phyloP scores from a whole-genome alignment of 2,888 invertebrate species.

The Lepidochrysops patricia region DNA sequence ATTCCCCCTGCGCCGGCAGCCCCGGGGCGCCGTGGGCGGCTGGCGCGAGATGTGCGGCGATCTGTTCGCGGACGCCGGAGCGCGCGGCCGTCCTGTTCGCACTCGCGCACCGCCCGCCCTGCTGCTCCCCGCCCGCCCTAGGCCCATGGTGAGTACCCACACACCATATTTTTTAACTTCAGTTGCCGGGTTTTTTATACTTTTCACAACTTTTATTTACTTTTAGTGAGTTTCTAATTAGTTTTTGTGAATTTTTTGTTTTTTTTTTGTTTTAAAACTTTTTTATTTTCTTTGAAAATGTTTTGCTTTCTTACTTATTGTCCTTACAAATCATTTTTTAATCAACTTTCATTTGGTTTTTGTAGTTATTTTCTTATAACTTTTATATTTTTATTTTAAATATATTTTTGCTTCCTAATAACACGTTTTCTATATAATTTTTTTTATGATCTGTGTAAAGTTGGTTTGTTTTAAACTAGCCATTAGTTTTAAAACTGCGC shows the following conservation, averaged over 20 bases:
- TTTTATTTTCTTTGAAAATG: background rate
- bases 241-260: background rate
- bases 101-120: background rate
- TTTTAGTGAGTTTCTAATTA: background rate
- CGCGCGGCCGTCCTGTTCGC: background rate
- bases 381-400: background rate
- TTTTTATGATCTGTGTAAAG: background rate
- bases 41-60: constrained; percentile 6
- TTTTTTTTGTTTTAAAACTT: background rate
- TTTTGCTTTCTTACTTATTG: too few relatives aligned
- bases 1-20: background rate
- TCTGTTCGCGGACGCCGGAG: background rate
- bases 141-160: background rate
- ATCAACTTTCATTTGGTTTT: too few relatives aligned
- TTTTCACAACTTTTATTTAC: background rate
- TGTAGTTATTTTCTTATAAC: background rate
- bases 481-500: background rate
- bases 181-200: background rate
- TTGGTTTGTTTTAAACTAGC: background rate
- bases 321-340: too few relatives aligned
- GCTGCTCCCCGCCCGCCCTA: background rate
- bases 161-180: background rate
- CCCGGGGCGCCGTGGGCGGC: background rate
- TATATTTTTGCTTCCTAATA: background rate
- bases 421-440: too few relatives aligned